Percentiles rank a stretch among this genome's conserved stretches.
phyloP scores from a whole-genome alignment of 2,797 vertebrate species.

The Neomorphus geoffroyi region DNA sequence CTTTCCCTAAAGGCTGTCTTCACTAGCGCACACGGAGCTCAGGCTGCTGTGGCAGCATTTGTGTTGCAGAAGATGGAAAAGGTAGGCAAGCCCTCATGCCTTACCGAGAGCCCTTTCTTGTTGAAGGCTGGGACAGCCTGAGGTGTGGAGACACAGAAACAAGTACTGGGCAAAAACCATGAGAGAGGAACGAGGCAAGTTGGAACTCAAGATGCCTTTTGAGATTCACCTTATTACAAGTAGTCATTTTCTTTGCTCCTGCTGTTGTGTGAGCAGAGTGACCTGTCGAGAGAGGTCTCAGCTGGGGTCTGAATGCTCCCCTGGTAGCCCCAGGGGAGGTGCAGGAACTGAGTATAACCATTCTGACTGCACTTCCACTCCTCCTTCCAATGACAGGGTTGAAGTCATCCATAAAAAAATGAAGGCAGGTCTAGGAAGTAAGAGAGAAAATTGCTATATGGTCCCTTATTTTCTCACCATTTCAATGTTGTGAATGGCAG shows the following conservation, averaged over 20 bases:
- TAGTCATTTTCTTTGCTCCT: background rate
- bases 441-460: background rate
- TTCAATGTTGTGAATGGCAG: no score
- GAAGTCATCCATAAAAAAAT: background rate
- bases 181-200: background rate
- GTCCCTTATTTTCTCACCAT: background rate
- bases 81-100: background rate
- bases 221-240: background rate
- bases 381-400: background rate
- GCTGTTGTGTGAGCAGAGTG: background rate
- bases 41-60: background rate
- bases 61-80: background rate
- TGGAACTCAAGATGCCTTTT: background rate
- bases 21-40: background rate
- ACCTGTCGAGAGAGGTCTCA: background rate
- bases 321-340: background rate
- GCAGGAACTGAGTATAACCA: background rate
- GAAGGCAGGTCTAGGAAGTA: background rate
- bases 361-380: background rate
- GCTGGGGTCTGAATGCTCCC: background rate
- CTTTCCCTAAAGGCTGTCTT: background rate
- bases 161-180: background rate
- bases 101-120: background rate
- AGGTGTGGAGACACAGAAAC: background rate
- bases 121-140: background rate